These are phyloP conservation scores for Tenthredo scrophulariae DNA, from an alignment of 2,888 invertebrate genomes.

Conservation along the genomic window DNA sequence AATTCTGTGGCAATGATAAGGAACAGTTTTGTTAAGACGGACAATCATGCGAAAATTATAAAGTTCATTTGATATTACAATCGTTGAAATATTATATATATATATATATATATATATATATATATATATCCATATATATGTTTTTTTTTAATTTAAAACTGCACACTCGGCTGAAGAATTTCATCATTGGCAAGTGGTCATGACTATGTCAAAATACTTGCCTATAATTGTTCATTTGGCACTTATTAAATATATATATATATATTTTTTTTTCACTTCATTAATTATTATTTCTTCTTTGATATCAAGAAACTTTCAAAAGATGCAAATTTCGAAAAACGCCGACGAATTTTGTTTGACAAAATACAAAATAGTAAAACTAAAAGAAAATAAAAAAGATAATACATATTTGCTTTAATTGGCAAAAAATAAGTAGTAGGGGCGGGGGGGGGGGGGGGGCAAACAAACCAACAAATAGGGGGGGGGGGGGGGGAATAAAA, in stretches of 20 bases:
- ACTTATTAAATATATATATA: neutral
- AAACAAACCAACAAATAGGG: neutral
- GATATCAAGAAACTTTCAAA: conserved; percentile 9
- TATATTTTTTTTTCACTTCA: neutral
- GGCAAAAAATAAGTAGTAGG: neutral
- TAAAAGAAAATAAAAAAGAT: neutral
- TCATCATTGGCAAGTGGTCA: neutral
- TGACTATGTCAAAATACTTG: neutral
- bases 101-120: too few species aligned
- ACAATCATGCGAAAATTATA: neutral
- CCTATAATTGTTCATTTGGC: conserved; percentile 33
- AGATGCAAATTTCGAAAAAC: conserved; percentile 30
- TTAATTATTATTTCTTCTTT: neutral
- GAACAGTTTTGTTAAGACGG: neutral
- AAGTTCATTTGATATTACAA: neutral
- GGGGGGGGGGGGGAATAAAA: neutral
- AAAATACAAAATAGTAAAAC: conserved; percentile 10
- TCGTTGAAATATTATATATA: neutral
- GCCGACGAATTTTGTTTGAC: conserved; percentile 31
- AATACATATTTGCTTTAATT: neutral
- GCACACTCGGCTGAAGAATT: neutral
- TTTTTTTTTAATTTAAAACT: neutral
- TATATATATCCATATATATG: too few species aligned
- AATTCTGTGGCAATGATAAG: neutral
- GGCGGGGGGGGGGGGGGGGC: too few species aligned